Evolutionary conservation across 2,888 invertebrate species (phyloP), one percentile per base, ranked within the genome.

Genomic region (Cephonodes hylas): DNA sequence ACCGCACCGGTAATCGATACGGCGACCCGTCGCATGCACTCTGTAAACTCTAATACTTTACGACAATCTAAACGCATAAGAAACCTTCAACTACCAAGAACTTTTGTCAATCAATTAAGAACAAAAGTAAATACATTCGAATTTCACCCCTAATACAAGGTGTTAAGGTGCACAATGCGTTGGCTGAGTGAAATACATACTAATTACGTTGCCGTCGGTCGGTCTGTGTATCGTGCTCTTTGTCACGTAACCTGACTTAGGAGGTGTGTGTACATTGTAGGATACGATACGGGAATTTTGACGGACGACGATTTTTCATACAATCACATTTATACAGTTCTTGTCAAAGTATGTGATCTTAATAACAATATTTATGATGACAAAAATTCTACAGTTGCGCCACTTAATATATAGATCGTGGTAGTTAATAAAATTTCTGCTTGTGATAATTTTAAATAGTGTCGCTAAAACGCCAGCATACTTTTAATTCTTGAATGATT

Each of bases 141-240:
- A 10, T 31, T 27, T 53, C 8, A 18, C 27, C 31, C 31, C 15
- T 53, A 31, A 53, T 0, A 10, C 4, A 1, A 31, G 6, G 31
- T 18, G 1, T 15, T 53, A 53, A 10, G 8, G 31, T 53, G 27
- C 18, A 8, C 3, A 18, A 27, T 53, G 20, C 18, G 18, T 31
- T 31, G 48, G 2, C n/a, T 2, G 48, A 4, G 27, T 10, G 18
- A 7, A 8, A 38, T 42, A 13, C 22, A 5, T 53, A 42, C 23
- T 42, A 60, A 53, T 42, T 64, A 63, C 63, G 18, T 15, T 63
- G 75, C 70, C 76, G 76, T 70, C 77, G 64, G 70, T 57, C 61
- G 63, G 78, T 78, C 75, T 79, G 68, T 69, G 42, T 56, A 42
- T 61, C 69, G 72, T 72, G 72, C 62, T 61, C 20, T 27, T 6